A percentile compares a stretch with the other conserved stretches of the same genome.
Conservation (phyloP, 2,888 invertebrate genomes). For the Chloroclystis v-ata region DNA sequence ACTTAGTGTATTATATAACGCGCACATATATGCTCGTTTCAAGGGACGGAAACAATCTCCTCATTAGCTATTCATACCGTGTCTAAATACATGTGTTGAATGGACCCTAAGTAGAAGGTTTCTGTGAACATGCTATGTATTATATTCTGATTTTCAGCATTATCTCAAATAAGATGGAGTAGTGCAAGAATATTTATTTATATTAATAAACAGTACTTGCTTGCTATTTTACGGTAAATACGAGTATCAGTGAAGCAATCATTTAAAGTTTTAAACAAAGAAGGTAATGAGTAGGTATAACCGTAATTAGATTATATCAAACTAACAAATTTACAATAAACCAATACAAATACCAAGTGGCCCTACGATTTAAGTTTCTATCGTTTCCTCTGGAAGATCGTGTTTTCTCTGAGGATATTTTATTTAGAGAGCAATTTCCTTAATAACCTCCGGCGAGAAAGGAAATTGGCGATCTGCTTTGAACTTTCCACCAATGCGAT, state of each 20-base stretch:
- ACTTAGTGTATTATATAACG: constrained; percentile 27
- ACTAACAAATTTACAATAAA: not conserved
- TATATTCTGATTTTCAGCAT: constrained; percentile 22
- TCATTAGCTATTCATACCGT: constrained; percentile 46
- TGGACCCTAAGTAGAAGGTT: constrained; percentile 21
- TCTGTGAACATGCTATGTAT: constrained; percentile 9
- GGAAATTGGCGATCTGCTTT: constrained; percentile 54
- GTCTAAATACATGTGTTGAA: constrained; percentile 34
- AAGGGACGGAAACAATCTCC: constrained; percentile 40
- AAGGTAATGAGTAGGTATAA: too few relatives aligned
- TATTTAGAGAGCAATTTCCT: constrained; percentile 55
- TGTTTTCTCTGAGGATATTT: constrained; percentile 38
- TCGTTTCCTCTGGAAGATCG: constrained; percentile 35
- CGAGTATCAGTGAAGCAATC: too few relatives aligned
- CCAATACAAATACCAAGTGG: not conserved
- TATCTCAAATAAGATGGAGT: too few relatives aligned
- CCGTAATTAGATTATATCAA: too few relatives aligned
- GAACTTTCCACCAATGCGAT: constrained; percentile 42
- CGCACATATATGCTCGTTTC: constrained; percentile 31
- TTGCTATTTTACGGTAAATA: too few relatives aligned
- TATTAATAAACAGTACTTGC: too few relatives aligned
- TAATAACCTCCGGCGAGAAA: constrained; percentile 51
- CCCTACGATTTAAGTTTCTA: constrained; percentile 7
- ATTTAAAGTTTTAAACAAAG: too few relatives aligned
- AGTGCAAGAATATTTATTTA: too few relatives aligned